Evolutionary conservation across 2,113 vertebrate genomes (phyloP).

Genomic region (Planiliza haematocheilus): DNA sequence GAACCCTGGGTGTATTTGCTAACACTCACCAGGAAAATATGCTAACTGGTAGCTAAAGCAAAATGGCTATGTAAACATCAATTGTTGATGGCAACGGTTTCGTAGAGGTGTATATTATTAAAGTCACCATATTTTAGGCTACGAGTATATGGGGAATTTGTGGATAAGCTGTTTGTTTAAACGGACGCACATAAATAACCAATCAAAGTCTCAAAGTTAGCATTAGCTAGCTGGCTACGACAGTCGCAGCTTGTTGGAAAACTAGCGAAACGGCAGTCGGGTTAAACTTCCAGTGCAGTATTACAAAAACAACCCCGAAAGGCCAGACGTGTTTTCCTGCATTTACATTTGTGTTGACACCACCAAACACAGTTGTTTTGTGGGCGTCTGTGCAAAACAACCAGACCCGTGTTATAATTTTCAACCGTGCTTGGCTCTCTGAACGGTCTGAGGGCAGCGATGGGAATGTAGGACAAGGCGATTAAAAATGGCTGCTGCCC

Average conservation of each 20-base stretch:
- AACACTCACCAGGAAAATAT: conserved; percentile 3
- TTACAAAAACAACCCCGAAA: conserved; percentile 40
- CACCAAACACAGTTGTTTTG: background rate
- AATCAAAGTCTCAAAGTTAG: conserved; percentile 6
- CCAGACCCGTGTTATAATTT: conserved; percentile 1
- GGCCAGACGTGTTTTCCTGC: conserved; percentile 1
- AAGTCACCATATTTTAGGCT: too few relatives aligned
- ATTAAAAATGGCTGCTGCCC: conserved; percentile 88
- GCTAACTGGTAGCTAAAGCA: conserved; percentile 46
- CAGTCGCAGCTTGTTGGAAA: conserved; percentile 35
- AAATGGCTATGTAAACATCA: conserved; percentile 69
- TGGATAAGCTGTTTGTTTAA: background rate
- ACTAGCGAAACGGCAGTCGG: conserved; percentile 44
- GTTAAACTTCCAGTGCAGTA: conserved; percentile 48
- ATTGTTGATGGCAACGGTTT: background rate
- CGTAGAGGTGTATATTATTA: background rate
- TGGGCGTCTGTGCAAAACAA: background rate
- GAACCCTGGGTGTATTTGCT: background rate
- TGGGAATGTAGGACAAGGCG: conserved; percentile 79
- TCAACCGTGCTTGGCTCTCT: conserved; percentile 26
- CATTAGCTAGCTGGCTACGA: conserved; percentile 22
- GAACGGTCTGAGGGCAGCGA: conserved; percentile 52
- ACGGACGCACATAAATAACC: background rate
- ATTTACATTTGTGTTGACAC: background rate
- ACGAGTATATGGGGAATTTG: fast-evolving